Evolutionary conservation across 2,113 vertebrate genomes (phyloP).

Genomic region (Agelaius tricolor): DNA sequence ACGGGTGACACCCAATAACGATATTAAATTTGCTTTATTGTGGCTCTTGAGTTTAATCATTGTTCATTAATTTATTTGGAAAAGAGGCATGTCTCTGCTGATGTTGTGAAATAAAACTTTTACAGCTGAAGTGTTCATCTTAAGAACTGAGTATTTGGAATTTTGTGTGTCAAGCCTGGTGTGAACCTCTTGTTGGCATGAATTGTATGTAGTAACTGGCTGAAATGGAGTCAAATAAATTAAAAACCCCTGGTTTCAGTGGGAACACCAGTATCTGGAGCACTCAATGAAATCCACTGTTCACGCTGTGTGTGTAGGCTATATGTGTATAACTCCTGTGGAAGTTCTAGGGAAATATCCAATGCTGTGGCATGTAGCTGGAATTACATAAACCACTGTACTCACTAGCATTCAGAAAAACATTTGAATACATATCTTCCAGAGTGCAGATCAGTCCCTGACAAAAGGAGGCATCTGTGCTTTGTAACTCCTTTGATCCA

Average conservation of each 20-base stretch:
- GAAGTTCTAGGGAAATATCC: neutral
- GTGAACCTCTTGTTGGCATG: neutral
- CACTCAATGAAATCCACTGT: neutral
- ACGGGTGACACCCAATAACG: neutral
- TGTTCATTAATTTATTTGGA: neutral
- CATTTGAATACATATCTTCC: rapidly evolving
- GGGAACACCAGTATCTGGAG: neutral
- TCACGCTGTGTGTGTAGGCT: neutral
- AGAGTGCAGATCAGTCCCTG: neutral
- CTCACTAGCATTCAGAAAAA: neutral
- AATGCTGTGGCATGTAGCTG: neutral
- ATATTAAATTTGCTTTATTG: neutral
- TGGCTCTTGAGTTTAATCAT: neutral
- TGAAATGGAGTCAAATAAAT: neutral
- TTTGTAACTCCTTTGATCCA: neutral
- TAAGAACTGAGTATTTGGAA: neutral
- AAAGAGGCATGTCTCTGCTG: neutral
- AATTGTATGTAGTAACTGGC: neutral
- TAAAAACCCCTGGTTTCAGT: rapidly evolving
- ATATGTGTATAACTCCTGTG: neutral
- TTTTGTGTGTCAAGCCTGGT: neutral
- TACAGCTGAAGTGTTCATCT: neutral
- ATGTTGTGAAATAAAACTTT: neutral
- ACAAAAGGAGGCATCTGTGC: neutral
- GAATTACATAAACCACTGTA: neutral